Percentiles rank a stretch among this genome's conserved stretches.
phyloP scores from a whole-genome alignment of 2,797 vertebrate genomes.

The Megalops cyprinoides region DNA sequence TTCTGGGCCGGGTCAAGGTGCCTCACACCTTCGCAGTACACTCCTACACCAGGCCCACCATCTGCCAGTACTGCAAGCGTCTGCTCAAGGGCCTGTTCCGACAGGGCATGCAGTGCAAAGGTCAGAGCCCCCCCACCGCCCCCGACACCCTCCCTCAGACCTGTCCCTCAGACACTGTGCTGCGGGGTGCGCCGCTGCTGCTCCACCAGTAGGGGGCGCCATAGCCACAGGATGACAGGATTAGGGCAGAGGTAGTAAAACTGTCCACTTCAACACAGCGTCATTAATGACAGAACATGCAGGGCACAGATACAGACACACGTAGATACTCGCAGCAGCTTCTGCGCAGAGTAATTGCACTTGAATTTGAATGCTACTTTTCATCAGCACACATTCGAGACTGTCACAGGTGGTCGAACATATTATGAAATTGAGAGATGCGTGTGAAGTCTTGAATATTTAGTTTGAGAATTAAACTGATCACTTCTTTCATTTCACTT shows the following conservation, averaged over 20 bases:
- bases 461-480: too few relatives aligned
- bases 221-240: not conserved
- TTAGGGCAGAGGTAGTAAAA: not conserved
- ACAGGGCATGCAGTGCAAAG: constrained; percentile 98
- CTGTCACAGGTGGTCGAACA: too few relatives aligned
- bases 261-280: not conserved
- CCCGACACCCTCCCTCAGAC: not conserved
- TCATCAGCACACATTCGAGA: not conserved
- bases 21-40: constrained; percentile 96
- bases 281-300: not conserved
- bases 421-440: too few relatives aligned
- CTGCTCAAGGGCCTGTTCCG: constrained; percentile 95
- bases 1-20: constrained; percentile 93
- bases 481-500: too few relatives aligned
- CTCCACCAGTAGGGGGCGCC: constrained; percentile 8
- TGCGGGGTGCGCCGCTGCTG: not conserved
- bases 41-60: constrained; percentile 93
- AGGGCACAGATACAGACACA: not conserved
- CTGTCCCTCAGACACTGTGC: not conserved
- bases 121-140: constrained; percentile 57
- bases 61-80: constrained; percentile 96
- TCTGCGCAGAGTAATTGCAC: not conserved
- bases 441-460: too few relatives aligned
- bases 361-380: not conserved
- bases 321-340: not conserved